Evolutionary conservation across 2,113 vertebrate genomes (phyloP).

Genomic region (Blennius ocellaris): DNA sequence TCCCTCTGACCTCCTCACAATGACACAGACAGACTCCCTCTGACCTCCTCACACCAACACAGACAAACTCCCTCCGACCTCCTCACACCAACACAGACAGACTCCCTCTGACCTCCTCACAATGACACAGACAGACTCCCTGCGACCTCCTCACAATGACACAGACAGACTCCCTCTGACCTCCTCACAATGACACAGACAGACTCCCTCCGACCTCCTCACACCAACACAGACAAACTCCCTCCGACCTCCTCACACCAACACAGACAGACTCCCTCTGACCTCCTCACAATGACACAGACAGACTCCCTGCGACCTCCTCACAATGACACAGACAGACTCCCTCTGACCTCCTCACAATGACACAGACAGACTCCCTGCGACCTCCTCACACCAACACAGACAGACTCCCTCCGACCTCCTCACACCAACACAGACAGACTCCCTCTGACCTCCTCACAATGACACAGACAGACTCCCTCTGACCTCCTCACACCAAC

Average conservation of each 20-base stretch:
- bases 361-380: slow-evolving; percentile 43
- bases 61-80: slow-evolving; percentile 56
- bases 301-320: slow-evolving; percentile 53
- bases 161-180: slow-evolving; percentile 52
- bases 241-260: no score
- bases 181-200: no score
- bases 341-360: slow-evolving; percentile 60
- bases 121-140: slow-evolving; percentile 45
- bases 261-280: slow-evolving; percentile 50
- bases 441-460: slow-evolving; percentile 59
- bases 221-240: slow-evolving; percentile 44
- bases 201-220: slow-evolving; percentile 55
- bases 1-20: slow-evolving; percentile 60
- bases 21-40: slow-evolving; percentile 43
- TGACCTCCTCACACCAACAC: no score
- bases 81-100: no score
- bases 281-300: no score
- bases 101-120: slow-evolving; percentile 59
- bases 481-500: no score
- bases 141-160: no score
- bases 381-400: no score
- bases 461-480: slow-evolving; percentile 45
- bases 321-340: slow-evolving; percentile 44
- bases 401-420: slow-evolving; percentile 56
- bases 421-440: no score